Conservation (phyloP, 2,888 invertebrate genomes). For the Petrolisthes cinctipes region DNA sequence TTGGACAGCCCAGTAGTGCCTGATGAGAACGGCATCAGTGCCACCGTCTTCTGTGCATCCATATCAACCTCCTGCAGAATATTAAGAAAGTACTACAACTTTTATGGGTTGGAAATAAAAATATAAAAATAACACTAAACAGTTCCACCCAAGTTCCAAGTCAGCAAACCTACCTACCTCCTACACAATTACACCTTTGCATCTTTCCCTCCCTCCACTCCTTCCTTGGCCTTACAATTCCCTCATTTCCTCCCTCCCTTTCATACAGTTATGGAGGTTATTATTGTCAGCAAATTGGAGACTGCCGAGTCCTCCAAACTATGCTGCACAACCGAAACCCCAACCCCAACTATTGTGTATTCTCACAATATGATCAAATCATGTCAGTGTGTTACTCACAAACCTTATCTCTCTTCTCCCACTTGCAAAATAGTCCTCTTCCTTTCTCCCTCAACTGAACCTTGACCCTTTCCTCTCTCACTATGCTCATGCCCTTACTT, state of each 20-base stretch:
- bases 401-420: not conserved
- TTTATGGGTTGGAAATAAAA: not conserved
- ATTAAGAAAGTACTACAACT: not conserved
- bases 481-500: not conserved
- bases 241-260: not conserved
- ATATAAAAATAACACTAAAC: not conserved
- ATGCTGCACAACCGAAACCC: not conserved
- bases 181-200: not conserved
- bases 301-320: not conserved
- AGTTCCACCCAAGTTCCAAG: not conserved
- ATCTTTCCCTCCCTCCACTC: not conserved
- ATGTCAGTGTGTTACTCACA: not conserved
- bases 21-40: constrained; percentile 41
- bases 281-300: not conserved
- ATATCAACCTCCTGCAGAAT: not conserved
- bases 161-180: not conserved
- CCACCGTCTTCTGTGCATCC: constrained; percentile 4
- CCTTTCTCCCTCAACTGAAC: no score
- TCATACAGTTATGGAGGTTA: no score
- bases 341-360: not conserved
- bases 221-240: not conserved
- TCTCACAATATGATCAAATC: not conserved
- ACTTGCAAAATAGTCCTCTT: not conserved
- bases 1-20: constrained; percentile 55
- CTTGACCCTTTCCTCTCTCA: not conserved